Conservation (phyloP, 2,888 invertebrate genomes). For the Tipula unca region DNA sequence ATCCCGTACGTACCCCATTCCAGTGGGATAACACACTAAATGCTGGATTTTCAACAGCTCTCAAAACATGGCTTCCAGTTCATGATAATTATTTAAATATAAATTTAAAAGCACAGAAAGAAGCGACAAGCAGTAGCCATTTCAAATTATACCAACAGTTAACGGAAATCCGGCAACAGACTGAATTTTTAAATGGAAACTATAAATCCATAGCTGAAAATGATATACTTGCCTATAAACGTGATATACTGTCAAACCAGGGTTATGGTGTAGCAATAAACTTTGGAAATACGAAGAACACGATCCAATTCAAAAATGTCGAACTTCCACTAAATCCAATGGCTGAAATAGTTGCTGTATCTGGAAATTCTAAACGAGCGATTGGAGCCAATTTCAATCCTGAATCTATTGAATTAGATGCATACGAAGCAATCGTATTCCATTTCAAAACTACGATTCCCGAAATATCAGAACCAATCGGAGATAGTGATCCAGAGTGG, state of each 20-base stretch:
- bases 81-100: constrained; percentile 49
- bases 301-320: background rate
- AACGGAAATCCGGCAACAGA: constrained; percentile 45
- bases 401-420: background rate
- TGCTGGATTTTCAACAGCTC: constrained; percentile 49
- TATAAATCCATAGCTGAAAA: constrained; percentile 48
- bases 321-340: background rate
- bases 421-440: background rate
- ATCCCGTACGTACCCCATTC: constrained; percentile 71
- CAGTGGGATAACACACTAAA: constrained; percentile 57
- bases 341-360: background rate
- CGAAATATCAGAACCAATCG: background rate
- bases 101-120: constrained; percentile 50
- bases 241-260: constrained; percentile 36
- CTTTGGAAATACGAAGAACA: background rate
- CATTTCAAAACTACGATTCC: background rate
- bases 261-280: constrained; percentile 14
- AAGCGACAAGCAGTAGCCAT: constrained; percentile 46
- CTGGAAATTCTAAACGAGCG: background rate
- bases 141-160: constrained; percentile 54
- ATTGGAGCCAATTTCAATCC: background rate
- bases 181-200: constrained; percentile 46
- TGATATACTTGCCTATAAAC: constrained; percentile 49
- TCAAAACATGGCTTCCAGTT: constrained; percentile 61
- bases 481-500: constrained; percentile 50